Conservation (phyloP, 1,140 invertebrate species). For the Listronotus oregonensis region DNA sequence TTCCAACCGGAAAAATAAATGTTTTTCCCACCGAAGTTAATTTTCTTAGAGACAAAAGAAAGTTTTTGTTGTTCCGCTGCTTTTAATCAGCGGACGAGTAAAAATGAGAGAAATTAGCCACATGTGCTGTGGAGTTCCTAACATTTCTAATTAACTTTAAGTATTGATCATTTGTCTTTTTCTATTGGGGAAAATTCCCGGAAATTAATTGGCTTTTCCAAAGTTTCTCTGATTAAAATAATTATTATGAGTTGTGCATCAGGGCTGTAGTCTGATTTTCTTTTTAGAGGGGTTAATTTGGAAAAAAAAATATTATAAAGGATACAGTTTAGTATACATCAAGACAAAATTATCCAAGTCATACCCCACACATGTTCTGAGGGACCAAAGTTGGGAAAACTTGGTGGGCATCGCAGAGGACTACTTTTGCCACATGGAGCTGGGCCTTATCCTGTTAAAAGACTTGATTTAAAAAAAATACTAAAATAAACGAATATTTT, state of each 20-base stretch:
- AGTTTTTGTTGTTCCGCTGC: slow-evolving; percentile 21
- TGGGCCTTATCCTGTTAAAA: too few species aligned
- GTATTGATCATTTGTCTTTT: slow-evolving; percentile 17
- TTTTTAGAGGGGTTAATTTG: neutral
- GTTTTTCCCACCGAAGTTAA: slow-evolving; percentile 13
- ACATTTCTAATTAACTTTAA: slow-evolving; percentile 25
- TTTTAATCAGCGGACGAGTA: slow-evolving; percentile 20
- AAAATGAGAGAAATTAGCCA: slow-evolving; percentile 28
- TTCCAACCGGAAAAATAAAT: neutral
- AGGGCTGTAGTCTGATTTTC: neutral
- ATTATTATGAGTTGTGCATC: too few species aligned
- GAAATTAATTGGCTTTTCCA: neutral
- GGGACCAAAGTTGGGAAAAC: too few species aligned
- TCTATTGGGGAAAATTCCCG: slow-evolving; percentile 1
- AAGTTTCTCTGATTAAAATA: neutral
- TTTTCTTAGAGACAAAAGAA: slow-evolving; percentile 24
- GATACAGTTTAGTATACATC: too few species aligned
- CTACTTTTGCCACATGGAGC: too few species aligned
- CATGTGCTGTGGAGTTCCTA: slow-evolving; percentile 24
- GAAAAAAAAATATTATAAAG: neutral
- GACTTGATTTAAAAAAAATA: too few species aligned
- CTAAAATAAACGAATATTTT: too few species aligned
- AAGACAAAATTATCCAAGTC: too few species aligned
- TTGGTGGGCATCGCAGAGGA: too few species aligned
- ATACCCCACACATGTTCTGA: too few species aligned